Conservation (phyloP, 1,140 invertebrate genomes). For the Mylabris phalerata region DNA sequence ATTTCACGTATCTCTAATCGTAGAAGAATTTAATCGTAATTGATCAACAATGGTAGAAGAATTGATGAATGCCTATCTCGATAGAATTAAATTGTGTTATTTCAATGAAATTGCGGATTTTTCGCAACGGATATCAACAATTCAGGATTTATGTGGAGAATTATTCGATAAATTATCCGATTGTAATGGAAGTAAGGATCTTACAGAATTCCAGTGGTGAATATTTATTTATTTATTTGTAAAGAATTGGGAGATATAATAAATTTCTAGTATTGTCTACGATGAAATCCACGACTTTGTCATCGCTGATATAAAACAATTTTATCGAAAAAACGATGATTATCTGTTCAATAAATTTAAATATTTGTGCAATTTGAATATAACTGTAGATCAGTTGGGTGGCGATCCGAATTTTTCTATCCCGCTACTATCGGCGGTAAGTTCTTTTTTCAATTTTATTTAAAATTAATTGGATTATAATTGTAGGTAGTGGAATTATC, state of each 20-base stretch:
- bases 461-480: conserved; percentile 1
- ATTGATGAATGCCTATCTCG: no score
- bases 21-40: no score
- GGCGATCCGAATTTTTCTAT: conserved; percentile 24
- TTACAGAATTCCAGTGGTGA: conserved; percentile 4
- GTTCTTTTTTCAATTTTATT: neutral
- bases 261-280: conserved; percentile 25
- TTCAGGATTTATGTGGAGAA: neutral
- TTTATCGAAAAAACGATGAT: conserved; percentile 20
- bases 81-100: neutral
- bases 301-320: conserved; percentile 15
- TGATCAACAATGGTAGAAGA: no score
- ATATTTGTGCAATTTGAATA: conserved; percentile 20
- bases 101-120: neutral
- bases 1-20: no score
- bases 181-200: neutral
- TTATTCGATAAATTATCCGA: neutral
- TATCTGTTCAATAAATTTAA: conserved; percentile 23
- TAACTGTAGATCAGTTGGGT: conserved; percentile 27
- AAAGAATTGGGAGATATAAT: neutral
- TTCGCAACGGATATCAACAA: neutral
- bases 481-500: conserved; percentile 38
- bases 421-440: conserved; percentile 28
- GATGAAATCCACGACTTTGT: conserved; percentile 23
- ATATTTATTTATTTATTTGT: conserved; percentile 7